Conservation (phyloP, 2,888 invertebrate genomes). For the Oligia fasciuncula region DNA sequence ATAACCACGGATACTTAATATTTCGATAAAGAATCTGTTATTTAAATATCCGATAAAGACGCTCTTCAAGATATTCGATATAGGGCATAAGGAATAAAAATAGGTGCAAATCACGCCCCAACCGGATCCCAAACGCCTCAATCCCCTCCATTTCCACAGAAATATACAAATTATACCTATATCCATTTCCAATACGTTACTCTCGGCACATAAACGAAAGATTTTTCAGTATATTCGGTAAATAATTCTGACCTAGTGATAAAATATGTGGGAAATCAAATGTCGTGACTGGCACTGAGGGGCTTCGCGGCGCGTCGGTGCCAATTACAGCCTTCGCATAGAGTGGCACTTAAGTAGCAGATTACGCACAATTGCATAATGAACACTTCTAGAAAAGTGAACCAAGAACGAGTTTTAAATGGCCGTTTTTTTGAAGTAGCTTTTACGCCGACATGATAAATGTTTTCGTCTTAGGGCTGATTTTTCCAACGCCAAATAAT, state of each 20-base stretch:
- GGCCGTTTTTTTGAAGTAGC: not conserved
- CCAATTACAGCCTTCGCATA: slow-evolving; percentile 69
- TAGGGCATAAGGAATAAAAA: slow-evolving; percentile 25
- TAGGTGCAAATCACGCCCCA: slow-evolving; percentile 23
- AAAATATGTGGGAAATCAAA: slow-evolving; percentile 70
- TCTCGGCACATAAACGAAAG: slow-evolving; percentile 18
- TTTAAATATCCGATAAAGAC: not conserved
- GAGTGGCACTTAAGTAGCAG: slow-evolving; percentile 63
- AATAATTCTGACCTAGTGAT: slow-evolving; percentile 51
- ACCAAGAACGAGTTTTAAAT: slow-evolving; percentile 16
- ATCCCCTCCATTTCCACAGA: slow-evolving; percentile 15
- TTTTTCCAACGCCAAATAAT: no score
- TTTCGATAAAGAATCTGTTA: not conserved
- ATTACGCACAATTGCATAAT: slow-evolving; percentile 66
- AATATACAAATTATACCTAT: slow-evolving; percentile 47
- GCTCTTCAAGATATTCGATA: slow-evolving; percentile 12
- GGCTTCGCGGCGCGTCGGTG: slow-evolving; percentile 72
- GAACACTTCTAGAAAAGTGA: slow-evolving; percentile 52
- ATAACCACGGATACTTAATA: no score
- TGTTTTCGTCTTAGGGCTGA: not conserved
- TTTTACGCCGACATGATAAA: not conserved
- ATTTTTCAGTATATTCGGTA: slow-evolving; percentile 45
- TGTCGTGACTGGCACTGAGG: slow-evolving; percentile 70
- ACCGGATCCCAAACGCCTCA: not conserved
- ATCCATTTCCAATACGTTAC: slow-evolving; percentile 41